A percentile compares a stretch with the other conserved stretches of the same genome.
Conservation (phyloP, 2,113 vertebrate genomes). For the Rhineura floridana region DNA sequence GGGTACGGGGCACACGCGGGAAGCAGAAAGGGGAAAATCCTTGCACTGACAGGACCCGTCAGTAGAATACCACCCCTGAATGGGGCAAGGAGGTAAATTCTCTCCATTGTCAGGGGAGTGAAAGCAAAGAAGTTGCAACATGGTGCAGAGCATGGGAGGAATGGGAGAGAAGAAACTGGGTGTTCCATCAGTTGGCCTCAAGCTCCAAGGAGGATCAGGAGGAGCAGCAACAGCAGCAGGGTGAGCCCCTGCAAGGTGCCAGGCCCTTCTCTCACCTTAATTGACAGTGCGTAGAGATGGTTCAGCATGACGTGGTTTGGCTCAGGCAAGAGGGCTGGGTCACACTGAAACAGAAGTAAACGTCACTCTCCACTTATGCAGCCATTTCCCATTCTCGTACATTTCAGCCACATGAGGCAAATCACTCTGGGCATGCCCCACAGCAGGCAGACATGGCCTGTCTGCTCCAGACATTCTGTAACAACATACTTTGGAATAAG, state of each 20-base stretch:
- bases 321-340: conserved; percentile 94
- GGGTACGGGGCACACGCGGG: too few species aligned
- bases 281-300: conserved; percentile 95
- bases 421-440: not conserved
- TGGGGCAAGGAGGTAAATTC: not conserved
- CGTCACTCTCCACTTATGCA: not conserved
- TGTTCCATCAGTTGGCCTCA: too few species aligned
- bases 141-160: not conserved
- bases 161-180: not conserved
- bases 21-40: too few species aligned
- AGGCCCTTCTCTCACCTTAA: conserved; percentile 85
- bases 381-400: not conserved
- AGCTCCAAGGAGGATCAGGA: not conserved
- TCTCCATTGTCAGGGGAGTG: not conserved
- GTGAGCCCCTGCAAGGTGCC: not conserved
- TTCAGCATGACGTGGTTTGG: conserved; percentile 99
- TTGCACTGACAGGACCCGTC: too few species aligned
- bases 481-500: not conserved
- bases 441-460: not conserved
- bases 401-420: not conserved
- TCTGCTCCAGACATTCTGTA: not conserved
- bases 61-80: too few species aligned
- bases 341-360: conserved; percentile 82
- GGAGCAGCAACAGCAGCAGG: too few species aligned
- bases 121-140: not conserved